Conservation (phyloP, 1,140 invertebrate genomes). For the Leguminivora glycinivorella region DNA sequence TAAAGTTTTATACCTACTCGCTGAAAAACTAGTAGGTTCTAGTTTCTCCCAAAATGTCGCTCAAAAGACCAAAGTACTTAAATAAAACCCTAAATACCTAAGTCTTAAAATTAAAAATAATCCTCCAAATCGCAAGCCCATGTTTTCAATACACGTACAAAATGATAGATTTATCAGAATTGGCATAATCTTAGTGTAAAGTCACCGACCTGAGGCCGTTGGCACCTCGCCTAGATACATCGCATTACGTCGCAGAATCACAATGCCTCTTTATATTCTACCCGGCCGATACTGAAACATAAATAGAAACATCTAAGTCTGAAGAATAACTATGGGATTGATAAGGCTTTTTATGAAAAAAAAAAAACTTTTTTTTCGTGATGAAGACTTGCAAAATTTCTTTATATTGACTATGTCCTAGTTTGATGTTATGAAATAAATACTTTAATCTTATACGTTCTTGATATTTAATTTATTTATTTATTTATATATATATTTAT, state of each 20-base stretch:
- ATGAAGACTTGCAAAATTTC: too few species aligned
- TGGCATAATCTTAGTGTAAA: conserved; percentile 30
- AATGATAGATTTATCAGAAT: conserved; percentile 22
- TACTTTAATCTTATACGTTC: too few species aligned
- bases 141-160: neutral
- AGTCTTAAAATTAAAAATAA: neutral
- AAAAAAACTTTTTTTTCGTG: too few species aligned
- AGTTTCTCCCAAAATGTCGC: too few species aligned
- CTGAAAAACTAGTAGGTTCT: too few species aligned
- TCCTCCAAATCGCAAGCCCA: neutral
- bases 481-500: too few species aligned
- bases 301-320: conserved; percentile 28
- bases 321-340: neutral
- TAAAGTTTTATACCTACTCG: too few species aligned
- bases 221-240: conserved; percentile 64
- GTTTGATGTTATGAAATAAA: too few species aligned
- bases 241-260: conserved; percentile 45
- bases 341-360: neutral
- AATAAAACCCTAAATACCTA: too few species aligned
- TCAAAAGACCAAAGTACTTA: too few species aligned
- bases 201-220: conserved; percentile 56
- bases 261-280: conserved; percentile 48
- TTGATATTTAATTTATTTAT: too few species aligned
- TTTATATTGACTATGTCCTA: too few species aligned
- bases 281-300: conserved; percentile 41